Base-by-base conservation (phyloP, 2,113 vertebrate genomes). In the Rana temporaria region DNA sequence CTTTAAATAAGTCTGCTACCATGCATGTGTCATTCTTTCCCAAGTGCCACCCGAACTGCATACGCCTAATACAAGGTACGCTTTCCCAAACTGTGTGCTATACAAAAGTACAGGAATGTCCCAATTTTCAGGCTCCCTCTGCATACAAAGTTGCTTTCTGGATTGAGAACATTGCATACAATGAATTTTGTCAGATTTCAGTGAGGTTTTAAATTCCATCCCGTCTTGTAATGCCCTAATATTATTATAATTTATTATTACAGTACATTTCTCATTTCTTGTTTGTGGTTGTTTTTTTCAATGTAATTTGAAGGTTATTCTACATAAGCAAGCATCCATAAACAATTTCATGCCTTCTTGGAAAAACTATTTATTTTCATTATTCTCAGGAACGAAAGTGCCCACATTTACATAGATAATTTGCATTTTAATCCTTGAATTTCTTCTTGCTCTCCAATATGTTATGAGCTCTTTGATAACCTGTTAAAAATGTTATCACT, bases 271-370 rank as follows among this genome's bases (percentile, higher is more conserved):
- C 71, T 74, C 71, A 74, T 74, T 38, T 74, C 26, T 73, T 55
- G 57, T 16, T 30, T 30, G 26, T 74, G 30, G 19, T 60, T 48
- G 32, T 60, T 59, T 74, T 74, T 74, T 59, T 55, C 30, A 14
- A 74, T 60, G 24, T 55, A 73, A 57, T 73, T 59, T 73, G 70
- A 73, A 57, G 70, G 55, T 74, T 74, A 74, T 59, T 74, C 56
- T 74, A 59, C 71, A 59, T 56, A 74, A 59, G 52, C 71, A 74
- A 38, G 71, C 71, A 59, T 74, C 55, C 71, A 74, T 74, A 74
- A 74, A 74, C 56, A 74, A 59, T 74, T 59, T 74, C 71, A 74
- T 74, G 71, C 71, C 71, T 74, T 74, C 30, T n/a, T 74, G 71
- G 56, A 74, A 74, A 48, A 74, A 60, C 52, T 59, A 74, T 74